A percentile compares a stretch with the other conserved stretches of the same genome.
Evolutionary conservation across 64 coral and sea anemone species (phyloP).

Genomic region (Porites australiensis): DNA sequence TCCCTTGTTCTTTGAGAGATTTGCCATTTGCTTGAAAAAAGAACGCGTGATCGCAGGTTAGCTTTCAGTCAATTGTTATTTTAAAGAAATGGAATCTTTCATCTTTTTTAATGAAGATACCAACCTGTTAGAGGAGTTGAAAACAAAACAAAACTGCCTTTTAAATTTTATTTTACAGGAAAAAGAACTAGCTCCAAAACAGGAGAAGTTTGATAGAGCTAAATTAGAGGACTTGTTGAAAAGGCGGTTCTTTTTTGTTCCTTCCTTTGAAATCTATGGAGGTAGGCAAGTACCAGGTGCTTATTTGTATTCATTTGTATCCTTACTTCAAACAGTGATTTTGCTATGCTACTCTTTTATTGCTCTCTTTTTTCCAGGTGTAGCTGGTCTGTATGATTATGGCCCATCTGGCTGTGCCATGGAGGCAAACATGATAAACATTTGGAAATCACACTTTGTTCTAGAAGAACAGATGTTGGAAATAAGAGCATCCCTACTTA

Average conservation of each 20-base stretch:
- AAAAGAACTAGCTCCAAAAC: constrained; percentile 89
- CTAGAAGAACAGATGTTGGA: constrained; percentile 98
- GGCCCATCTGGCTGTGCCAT: constrained; percentile 97
- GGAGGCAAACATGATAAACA: constrained; percentile 89
- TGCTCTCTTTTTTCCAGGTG: constrained; percentile 56
- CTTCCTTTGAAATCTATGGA: constrained; percentile 99
- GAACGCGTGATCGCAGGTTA: too few relatives aligned
- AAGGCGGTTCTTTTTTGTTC: constrained; percentile 98
- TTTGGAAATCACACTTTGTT: constrained; percentile 98
- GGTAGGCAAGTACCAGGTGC: constrained; percentile 41
- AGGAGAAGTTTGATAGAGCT: constrained; percentile 94
- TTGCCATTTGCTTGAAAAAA: too few relatives aligned
- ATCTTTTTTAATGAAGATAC: too few relatives aligned
- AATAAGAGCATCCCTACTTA: constrained; percentile 89
- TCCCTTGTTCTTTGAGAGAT: too few relatives aligned
- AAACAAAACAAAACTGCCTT: too few relatives aligned
- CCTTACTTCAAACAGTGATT: background rate
- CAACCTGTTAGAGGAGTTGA: too few relatives aligned
- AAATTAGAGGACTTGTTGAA: constrained; percentile 97
- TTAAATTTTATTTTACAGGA: constrained; percentile 29
- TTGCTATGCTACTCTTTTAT: too few relatives aligned
- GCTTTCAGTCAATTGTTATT: too few relatives aligned
- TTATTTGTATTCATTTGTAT: background rate
- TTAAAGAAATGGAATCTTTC: too few relatives aligned
- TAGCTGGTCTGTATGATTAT: constrained; percentile 98